Conservation (phyloP, 2,797 vertebrate genomes). For the Nannoperca obscura region DNA sequence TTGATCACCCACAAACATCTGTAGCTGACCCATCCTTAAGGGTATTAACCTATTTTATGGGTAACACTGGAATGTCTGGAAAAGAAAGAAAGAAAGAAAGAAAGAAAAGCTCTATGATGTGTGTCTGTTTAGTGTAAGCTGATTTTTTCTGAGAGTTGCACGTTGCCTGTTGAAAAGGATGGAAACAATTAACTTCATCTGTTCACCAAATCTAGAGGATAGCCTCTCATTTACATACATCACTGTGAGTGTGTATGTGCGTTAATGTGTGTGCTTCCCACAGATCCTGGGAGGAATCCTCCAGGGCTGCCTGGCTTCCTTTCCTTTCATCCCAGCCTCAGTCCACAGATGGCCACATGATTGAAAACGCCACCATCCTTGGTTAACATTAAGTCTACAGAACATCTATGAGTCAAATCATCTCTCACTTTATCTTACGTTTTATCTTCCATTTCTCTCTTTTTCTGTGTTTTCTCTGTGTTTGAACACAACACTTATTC, state of each 20-base stretch:
- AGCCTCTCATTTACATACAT: conserved; percentile 67
- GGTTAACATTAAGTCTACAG: conserved; percentile 18
- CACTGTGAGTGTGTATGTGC: conserved; percentile 8
- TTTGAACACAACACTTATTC: background rate
- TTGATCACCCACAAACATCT: conserved; percentile 46
- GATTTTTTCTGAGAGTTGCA: conserved; percentile 40
- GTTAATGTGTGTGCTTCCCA: conserved; percentile 16
- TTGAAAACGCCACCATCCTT: conserved; percentile 6
- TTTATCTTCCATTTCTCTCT: background rate
- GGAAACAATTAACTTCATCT: conserved; percentile 76
- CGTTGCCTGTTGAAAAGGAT: conserved; percentile 34
- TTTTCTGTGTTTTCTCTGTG: background rate
- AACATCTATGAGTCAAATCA: conserved; percentile 19
- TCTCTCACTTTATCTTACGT: background rate
- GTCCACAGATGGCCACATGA: conserved; percentile 57
- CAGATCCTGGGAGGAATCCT: conserved; percentile 42
- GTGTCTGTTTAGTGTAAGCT: conserved; percentile 34
- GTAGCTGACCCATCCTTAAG: conserved; percentile 44
- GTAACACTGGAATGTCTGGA: conserved; percentile 34
- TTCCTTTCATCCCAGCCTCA: conserved; percentile 65
- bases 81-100: conserved; percentile 6
- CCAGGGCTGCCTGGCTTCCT: conserved; percentile 57
- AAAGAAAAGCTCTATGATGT: conserved; percentile 18
- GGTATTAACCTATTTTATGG: conserved; percentile 38
- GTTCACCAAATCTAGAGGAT: conserved; percentile 63